These are phyloP conservation scores for Gasteruption jaculator DNA, from an alignment of 2,888 invertebrate species.

Conservation along the genomic window DNA sequence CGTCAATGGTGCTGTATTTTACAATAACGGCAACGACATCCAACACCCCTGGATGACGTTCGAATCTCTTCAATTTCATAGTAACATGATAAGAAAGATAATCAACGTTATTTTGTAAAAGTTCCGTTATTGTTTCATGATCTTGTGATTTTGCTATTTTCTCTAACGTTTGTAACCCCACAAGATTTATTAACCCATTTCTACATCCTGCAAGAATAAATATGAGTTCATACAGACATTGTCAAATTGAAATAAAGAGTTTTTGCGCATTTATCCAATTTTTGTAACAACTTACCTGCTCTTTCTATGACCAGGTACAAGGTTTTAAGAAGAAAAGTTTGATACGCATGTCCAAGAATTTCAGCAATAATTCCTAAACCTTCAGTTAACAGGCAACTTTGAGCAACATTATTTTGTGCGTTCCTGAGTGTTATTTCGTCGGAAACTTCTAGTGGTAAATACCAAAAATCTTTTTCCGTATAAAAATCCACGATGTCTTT, in stretches of 20 bases:
- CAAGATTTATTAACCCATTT: constrained; percentile 60
- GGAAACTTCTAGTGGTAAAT: constrained; percentile 33
- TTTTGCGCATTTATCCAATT: not conserved
- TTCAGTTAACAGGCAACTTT: constrained; percentile 66
- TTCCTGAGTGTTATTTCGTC: constrained; percentile 33
- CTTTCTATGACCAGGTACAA: constrained; percentile 68
- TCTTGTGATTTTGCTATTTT: constrained; percentile 60
- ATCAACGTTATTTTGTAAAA: constrained; percentile 67
- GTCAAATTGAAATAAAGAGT: too few species aligned
- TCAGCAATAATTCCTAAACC: constrained; percentile 64
- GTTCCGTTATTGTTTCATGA: constrained; percentile 56
- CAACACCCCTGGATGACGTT: constrained; percentile 63
- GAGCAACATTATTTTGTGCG: constrained; percentile 64
- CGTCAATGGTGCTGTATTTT: constrained; percentile 63
- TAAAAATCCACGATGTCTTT: constrained; percentile 41
- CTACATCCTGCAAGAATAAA: constrained; percentile 58
- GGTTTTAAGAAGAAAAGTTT: constrained; percentile 61
- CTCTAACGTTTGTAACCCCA: constrained; percentile 59
- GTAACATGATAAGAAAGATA: constrained; percentile 71
- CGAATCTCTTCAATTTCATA: constrained; percentile 59
- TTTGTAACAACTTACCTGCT: constrained; percentile 56
- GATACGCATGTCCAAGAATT: constrained; percentile 55
- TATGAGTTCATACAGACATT: too few species aligned
- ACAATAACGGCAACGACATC: constrained; percentile 70
- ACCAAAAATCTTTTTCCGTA: constrained; percentile 37